These are phyloP conservation scores for Drosophila bifasciata DNA, from an alignment of 1,140 invertebrate species.

Conservation along the genomic window DNA sequence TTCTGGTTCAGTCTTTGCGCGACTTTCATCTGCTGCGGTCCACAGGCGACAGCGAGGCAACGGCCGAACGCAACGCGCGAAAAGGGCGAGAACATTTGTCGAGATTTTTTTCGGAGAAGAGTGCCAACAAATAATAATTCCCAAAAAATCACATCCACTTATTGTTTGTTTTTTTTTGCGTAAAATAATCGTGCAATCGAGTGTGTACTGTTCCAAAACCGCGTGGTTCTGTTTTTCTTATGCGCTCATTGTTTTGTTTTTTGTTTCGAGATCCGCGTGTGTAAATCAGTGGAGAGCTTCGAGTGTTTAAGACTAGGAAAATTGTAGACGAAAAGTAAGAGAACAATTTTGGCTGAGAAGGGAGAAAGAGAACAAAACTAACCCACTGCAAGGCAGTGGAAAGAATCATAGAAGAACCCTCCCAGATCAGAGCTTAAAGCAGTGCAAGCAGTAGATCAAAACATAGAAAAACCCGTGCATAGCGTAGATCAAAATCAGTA, in stretches of 20 bases:
- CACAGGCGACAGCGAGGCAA: slow-evolving; percentile 23
- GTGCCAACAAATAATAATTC: not conserved
- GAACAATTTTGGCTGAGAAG: not conserved
- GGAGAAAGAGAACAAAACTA: too few species aligned
- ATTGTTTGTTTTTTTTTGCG: slow-evolving; percentile 1
- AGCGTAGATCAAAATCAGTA: too few species aligned
- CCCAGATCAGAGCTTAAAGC: too few species aligned
- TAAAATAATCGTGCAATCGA: slow-evolving; percentile 4
- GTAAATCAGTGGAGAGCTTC: too few species aligned
- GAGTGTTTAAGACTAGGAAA: too few species aligned
- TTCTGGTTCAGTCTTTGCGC: slow-evolving; percentile 66
- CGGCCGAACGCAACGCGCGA: slow-evolving; percentile 7
- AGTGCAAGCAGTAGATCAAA: too few species aligned
- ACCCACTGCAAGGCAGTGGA: not conserved
- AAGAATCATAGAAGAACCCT: too few species aligned
- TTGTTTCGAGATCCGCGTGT: not conserved
- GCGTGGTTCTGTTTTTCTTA: slow-evolving; percentile 8
- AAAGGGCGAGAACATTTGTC: slow-evolving; percentile 16
- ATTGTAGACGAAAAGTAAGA: not conserved
- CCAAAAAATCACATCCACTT: not conserved
- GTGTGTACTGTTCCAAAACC: not conserved
- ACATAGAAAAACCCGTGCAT: too few species aligned
- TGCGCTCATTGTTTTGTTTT: not conserved
- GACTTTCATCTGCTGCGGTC: slow-evolving; percentile 67
- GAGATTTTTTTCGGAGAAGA: slow-evolving; percentile 18